Evolutionary conservation across 2,797 vertebrate genomes (phyloP).

Genomic region (Anguilla anguilla): DNA sequence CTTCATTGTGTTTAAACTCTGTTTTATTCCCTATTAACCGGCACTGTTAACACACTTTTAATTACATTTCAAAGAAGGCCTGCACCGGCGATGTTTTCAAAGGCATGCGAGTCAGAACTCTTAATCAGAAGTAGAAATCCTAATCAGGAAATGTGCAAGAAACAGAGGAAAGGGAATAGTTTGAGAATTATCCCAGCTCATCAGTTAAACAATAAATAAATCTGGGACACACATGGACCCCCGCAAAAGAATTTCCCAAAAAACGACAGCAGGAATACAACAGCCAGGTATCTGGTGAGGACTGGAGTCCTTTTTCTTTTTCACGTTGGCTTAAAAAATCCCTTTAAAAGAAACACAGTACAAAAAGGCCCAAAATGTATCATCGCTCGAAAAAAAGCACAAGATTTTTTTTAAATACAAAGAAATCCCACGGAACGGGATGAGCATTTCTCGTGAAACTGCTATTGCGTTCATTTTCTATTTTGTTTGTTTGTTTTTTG

Average conservation of each 20-base stretch:
- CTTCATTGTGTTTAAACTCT: conserved; percentile 83
- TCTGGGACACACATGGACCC: conserved; percentile 80
- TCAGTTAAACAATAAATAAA: conserved; percentile 77
- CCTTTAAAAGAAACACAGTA: neutral
- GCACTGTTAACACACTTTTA: conserved; percentile 93
- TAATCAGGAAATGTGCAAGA: conserved; percentile 71
- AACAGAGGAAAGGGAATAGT: conserved; percentile 81
- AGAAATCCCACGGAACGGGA: neutral
- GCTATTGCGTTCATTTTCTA: conserved; percentile 22
- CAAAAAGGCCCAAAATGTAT: neutral
- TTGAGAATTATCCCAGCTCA: conserved; percentile 85
- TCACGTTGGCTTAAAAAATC: neutral
- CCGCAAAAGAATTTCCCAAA: conserved; percentile 56
- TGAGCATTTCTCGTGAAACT: conserved; percentile 9
- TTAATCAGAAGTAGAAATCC: conserved; percentile 74
- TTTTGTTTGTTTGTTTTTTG: conserved; percentile 13
- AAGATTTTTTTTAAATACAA: neutral
- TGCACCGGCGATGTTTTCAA: conserved; percentile 78
- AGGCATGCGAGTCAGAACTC: conserved; percentile 80
- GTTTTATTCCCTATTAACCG: conserved; percentile 93
- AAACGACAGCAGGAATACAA: conserved; percentile 79
- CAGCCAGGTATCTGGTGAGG: conserved; percentile 73
- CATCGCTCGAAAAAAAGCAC: neutral
- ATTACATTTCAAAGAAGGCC: conserved; percentile 87
- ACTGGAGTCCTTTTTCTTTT: conserved; percentile 45